Percentiles rank a stretch among this genome's conserved stretches.
These are phyloP conservation scores for Melanotaenia duboulayi DNA, from an alignment of 2,113 vertebrate genomes.

Conservation along the genomic window DNA sequence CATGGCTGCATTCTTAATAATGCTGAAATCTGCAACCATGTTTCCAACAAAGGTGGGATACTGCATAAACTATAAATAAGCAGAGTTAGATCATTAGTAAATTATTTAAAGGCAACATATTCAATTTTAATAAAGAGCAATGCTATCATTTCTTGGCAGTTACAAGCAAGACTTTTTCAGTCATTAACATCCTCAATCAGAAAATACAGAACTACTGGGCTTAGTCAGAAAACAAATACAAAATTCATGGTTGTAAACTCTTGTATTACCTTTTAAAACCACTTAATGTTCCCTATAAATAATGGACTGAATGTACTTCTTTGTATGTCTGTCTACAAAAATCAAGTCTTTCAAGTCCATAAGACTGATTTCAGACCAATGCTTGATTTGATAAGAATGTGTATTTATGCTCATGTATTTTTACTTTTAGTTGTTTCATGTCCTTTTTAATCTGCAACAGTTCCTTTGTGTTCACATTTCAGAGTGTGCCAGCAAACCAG, in stretches of 20 bases:
- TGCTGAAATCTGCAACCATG: no score
- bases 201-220: neutral
- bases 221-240: neutral
- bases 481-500: conserved; percentile 39
- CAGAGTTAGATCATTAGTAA: neutral
- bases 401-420: conserved; percentile 12
- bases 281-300: neutral
- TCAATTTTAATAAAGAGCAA: neutral
- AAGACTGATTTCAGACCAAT: neutral
- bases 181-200: neutral
- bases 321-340: neutral
- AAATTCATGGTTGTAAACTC: neutral
- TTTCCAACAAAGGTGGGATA: neutral
- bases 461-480: conserved; percentile 39
- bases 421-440: conserved; percentile 23
- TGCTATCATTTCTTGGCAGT: neutral
- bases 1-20: no score
- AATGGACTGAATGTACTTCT: no score
- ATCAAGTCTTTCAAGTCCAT: neutral
- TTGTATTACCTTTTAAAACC: neutral
- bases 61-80: neutral
- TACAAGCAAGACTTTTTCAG: neutral
- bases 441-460: conserved; percentile 9
- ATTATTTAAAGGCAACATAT: neutral
- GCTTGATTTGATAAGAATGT: neutral